Evolutionary conservation across 2,888 invertebrate species (phyloP).

Genomic region (Amphipyra berbera): DNA sequence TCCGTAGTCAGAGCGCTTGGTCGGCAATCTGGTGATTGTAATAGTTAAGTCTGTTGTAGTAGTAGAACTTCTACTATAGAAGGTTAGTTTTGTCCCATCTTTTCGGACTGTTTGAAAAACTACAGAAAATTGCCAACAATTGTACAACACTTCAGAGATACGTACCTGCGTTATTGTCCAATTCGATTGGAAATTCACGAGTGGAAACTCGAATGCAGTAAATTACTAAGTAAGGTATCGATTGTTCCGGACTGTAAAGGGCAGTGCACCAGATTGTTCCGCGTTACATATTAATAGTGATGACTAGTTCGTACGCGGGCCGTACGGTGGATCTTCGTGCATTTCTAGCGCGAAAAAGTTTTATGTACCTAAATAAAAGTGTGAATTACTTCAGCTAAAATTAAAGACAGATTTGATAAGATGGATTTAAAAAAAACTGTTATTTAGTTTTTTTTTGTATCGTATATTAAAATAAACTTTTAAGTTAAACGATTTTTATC

Average conservation of each 20-base stretch:
- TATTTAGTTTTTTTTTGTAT: too few relatives aligned
- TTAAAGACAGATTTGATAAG: too few relatives aligned
- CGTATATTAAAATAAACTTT: too few relatives aligned
- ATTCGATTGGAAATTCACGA: constrained; percentile 65
- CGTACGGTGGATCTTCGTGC: constrained; percentile 10
- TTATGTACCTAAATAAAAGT: constrained; percentile 19
- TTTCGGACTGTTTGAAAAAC: neutral
- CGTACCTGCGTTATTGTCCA: constrained; percentile 52
- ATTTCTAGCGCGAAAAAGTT: constrained; percentile 23
- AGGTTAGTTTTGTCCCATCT: too few relatives aligned
- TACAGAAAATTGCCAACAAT: constrained; percentile 37
- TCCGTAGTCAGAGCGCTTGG: too few relatives aligned
- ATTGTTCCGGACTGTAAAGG: constrained; percentile 73
- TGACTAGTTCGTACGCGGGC: constrained; percentile 34
- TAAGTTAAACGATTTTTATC: too few relatives aligned
- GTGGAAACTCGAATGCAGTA: constrained; percentile 71
- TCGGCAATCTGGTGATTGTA: too few relatives aligned
- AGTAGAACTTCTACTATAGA: too few relatives aligned
- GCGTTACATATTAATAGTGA: constrained; percentile 75
- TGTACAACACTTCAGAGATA: constrained; percentile 54
- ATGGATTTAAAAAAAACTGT: too few relatives aligned
- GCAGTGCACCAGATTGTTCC: constrained; percentile 75
- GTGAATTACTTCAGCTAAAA: constrained; percentile 9
- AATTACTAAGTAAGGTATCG: constrained; percentile 80
- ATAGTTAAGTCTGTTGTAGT: too few relatives aligned